Evolutionary conservation across 2,797 vertebrate species (phyloP).

Genomic region (Melanotaenia maccullochi): DNA sequence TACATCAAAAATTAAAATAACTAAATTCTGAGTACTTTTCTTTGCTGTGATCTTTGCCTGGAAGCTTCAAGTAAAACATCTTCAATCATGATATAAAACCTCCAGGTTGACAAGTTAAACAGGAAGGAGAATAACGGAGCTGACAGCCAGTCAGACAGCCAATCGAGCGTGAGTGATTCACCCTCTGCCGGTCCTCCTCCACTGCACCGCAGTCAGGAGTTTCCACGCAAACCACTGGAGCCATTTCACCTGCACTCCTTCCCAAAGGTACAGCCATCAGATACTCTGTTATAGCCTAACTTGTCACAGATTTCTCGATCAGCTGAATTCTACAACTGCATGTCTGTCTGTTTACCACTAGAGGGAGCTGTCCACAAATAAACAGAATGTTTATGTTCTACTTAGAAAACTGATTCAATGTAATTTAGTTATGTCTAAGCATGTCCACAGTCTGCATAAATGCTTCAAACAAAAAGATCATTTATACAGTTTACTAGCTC

Average conservation of each 20-base stretch:
- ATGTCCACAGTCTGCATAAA: background rate
- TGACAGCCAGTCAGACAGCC: conserved; percentile 79
- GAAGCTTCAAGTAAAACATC: conserved; percentile 18
- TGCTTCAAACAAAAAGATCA: background rate
- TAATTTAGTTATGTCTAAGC: background rate
- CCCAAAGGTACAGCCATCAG: conserved; percentile 78
- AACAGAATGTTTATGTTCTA: background rate
- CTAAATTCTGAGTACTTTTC: background rate
- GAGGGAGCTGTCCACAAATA: conserved; percentile 68
- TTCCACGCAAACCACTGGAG: conserved; percentile 76
- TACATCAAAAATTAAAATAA: background rate
- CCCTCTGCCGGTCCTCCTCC: conserved; percentile 70
- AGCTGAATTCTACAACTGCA: conserved; percentile 13
- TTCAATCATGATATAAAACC: conserved; percentile 42
- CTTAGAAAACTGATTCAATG: background rate
- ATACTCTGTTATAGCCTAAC: conserved; percentile 15
- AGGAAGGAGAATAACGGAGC: conserved; percentile 78
- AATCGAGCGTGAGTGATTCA: conserved; percentile 77
- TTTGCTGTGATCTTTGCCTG: background rate
- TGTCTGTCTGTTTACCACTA: conserved; percentile 54
- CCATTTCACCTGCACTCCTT: conserved; percentile 83
- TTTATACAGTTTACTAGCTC: background rate
- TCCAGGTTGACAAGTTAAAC: conserved; percentile 76
- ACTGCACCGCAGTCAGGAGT: conserved; percentile 75
- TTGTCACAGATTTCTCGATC: background rate